Evolutionary conservation across 1,140 invertebrate species (phyloP).

Genomic region (Aethina tumida): DNA sequence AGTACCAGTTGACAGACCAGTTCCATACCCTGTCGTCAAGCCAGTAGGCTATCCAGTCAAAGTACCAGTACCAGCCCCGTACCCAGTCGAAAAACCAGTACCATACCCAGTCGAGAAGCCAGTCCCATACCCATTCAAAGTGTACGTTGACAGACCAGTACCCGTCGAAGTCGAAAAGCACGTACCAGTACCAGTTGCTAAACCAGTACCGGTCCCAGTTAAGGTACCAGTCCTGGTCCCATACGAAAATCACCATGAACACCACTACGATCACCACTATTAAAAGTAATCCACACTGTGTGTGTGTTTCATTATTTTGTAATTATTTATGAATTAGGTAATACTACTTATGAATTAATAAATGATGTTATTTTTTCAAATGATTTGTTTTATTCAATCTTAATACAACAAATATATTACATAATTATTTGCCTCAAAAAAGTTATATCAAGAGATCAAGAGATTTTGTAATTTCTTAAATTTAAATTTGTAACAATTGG

Average conservation of each 20-base stretch:
- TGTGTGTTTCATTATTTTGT: too few species aligned
- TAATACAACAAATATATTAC: too few species aligned
- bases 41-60: slow-evolving; percentile 46
- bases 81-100: slow-evolving; percentile 44
- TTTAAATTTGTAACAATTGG: too few species aligned
- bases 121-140: slow-evolving; percentile 50
- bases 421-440: too few species aligned
- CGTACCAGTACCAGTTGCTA: slow-evolving; percentile 46
- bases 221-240: slow-evolving; percentile 44
- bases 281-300: too few species aligned
- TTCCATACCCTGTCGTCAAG: slow-evolving; percentile 50
- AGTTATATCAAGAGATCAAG: too few species aligned
- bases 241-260: too few species aligned
- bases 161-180: slow-evolving; percentile 59
- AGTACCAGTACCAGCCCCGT: slow-evolving; percentile 42
- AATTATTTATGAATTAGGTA: too few species aligned
- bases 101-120: slow-evolving; percentile 50
- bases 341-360: too few species aligned
- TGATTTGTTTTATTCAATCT: too few species aligned
- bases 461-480: too few species aligned
- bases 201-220: slow-evolving; percentile 45
- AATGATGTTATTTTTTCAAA: too few species aligned
- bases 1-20: slow-evolving; percentile 55
- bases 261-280: slow-evolving; percentile 27
- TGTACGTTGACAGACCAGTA: slow-evolving; percentile 49